phyloP scores from a whole-genome alignment of 2,797 vertebrate genomes.

The Spinus pinus region DNA sequence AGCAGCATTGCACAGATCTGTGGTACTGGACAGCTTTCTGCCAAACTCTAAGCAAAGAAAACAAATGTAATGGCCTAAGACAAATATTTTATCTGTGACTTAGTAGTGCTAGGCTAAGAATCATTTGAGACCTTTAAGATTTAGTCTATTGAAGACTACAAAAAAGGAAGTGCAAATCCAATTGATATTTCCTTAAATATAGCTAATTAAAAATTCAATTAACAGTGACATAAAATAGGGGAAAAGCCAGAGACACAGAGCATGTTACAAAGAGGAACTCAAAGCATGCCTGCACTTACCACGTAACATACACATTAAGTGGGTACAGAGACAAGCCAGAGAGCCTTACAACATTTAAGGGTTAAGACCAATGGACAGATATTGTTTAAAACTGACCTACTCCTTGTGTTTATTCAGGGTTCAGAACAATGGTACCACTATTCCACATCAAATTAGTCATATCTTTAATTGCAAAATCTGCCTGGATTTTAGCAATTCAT shows the following conservation, averaged over 20 bases:
- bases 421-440: neutral
- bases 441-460: neutral
- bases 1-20: accelerated
- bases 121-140: neutral
- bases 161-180: neutral
- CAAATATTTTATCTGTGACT: neutral
- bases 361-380: neutral
- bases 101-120: neutral
- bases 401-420: neutral
- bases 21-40: neutral
- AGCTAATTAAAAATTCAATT: neutral
- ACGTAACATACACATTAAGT: neutral
- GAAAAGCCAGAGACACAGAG: neutral
- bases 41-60: neutral
- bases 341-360: neutral
- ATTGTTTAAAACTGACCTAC: neutral
- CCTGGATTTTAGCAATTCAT: conserved; percentile 47
- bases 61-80: neutral
- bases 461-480: conserved; percentile 19
- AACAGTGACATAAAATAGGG: neutral
- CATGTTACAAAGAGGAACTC: neutral
- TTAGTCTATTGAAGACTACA: neutral
- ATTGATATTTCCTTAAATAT: neutral
- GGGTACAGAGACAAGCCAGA: neutral
- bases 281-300: neutral